Evolutionary conservation across 2,797 vertebrate species (phyloP).

Genomic region (Erithacus rubecula): DNA sequence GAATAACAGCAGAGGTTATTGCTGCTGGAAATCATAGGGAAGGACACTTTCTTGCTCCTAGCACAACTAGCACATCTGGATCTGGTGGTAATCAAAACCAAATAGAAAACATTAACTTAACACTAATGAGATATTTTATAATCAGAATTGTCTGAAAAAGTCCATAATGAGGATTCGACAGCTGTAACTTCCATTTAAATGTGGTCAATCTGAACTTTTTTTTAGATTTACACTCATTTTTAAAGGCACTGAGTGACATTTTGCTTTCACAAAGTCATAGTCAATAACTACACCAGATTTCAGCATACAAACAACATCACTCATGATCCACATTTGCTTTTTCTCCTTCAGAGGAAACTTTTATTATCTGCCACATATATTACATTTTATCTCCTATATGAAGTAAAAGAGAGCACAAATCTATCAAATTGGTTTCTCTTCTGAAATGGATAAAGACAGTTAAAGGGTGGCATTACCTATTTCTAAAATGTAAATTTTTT

Average conservation of each 20-base stretch:
- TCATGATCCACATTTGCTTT: neutral
- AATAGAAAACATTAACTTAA: neutral
- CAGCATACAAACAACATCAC: neutral
- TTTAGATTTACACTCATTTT: neutral
- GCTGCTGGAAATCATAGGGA: neutral
- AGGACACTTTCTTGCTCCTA: neutral
- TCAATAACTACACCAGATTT: neutral
- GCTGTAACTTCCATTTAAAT: neutral
- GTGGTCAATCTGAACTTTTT: neutral
- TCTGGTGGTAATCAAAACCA: neutral
- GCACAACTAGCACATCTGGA: neutral
- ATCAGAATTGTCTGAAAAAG: neutral
- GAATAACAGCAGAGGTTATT: neutral
- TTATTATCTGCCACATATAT: neutral
- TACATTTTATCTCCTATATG: neutral
- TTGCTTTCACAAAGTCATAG: neutral
- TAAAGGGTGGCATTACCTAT: neutral
- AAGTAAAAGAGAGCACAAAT: neutral
- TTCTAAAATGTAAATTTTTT: neutral
- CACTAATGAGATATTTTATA: neutral
- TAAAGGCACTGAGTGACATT: neutral
- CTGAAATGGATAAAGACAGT: neutral
- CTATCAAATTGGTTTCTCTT: neutral
- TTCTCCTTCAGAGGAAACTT: neutral
- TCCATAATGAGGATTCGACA: neutral